Conservation (phyloP, 2,888 invertebrate genomes). For the Microctonus brassicae region DNA sequence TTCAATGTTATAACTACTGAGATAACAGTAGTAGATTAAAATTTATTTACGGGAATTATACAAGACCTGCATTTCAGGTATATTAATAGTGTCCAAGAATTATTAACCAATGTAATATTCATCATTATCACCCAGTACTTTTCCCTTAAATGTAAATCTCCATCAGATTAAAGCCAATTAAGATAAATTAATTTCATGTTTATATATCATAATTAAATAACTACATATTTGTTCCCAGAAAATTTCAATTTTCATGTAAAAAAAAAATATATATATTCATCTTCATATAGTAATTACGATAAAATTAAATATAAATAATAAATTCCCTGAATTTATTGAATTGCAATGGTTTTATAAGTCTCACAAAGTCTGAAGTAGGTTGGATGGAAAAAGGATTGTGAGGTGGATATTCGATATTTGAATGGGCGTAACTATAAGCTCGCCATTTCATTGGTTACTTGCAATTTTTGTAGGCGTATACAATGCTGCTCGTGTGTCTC, state of each 20-base stretch:
- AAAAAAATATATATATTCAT: not conserved
- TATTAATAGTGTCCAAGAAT: too few species aligned
- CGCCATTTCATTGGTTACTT: not conserved
- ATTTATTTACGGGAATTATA: not conserved
- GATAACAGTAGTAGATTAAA: not conserved
- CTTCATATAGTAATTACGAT: not conserved
- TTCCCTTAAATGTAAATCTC: too few species aligned
- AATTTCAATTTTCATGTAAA: not conserved
- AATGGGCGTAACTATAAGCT: not conserved
- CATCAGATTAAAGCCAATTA: too few species aligned
- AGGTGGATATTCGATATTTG: not conserved
- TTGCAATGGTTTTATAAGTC: not conserved
- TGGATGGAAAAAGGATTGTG: not conserved
- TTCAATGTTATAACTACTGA: constrained; percentile 3
- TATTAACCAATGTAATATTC: too few species aligned
- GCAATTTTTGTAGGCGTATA: not conserved
- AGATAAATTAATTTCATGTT: too few species aligned
- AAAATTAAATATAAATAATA: not conserved
- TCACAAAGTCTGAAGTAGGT: too few species aligned
- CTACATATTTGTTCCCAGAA: too few species aligned
- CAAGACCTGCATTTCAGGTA: too few species aligned
- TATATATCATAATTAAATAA: too few species aligned
- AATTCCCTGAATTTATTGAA: not conserved
- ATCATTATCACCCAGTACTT: too few species aligned
- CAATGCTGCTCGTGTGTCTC: constrained; percentile 5